phyloP scores from a whole-genome alignment of 2,113 vertebrate species.

The Ellobius talpinus region DNA sequence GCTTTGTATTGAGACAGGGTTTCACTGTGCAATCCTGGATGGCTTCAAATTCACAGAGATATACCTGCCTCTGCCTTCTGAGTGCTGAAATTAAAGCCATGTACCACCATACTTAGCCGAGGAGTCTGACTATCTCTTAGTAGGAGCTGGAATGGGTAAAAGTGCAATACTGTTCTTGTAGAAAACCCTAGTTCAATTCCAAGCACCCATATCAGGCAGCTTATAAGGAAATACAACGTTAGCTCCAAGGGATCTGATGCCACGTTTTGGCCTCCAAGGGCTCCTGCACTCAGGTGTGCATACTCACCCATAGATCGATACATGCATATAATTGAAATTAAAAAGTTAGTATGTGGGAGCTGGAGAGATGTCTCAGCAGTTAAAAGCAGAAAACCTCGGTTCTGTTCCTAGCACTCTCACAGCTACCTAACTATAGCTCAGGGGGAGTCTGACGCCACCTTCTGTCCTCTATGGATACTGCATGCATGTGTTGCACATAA shows the following conservation, averaged over 20 bases:
- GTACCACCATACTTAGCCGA: neutral
- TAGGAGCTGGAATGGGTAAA: neutral
- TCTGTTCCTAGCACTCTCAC: neutral
- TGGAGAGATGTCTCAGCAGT: neutral
- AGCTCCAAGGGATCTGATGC: neutral
- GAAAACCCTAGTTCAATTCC: neutral
- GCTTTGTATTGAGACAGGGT: neutral
- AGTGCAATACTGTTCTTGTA: neutral
- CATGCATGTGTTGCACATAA: neutral
- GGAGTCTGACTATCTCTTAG: neutral
- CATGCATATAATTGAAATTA: neutral
- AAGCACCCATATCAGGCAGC: neutral
- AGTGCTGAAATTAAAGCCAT: neutral
- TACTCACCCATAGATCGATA: neutral
- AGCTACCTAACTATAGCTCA: neutral
- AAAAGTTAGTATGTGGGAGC: neutral
- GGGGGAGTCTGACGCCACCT: neutral
- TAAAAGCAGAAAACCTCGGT: neutral
- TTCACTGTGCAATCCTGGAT: neutral
- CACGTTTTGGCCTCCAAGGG: too few relatives aligned
- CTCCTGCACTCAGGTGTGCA: neutral
- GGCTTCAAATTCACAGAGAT: neutral
- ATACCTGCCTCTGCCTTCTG: neutral
- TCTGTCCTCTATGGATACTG: neutral
- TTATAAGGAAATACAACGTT: too few relatives aligned